phyloP scores from a whole-genome alignment of 1,140 invertebrate species.

The Drosophila teissieri region DNA sequence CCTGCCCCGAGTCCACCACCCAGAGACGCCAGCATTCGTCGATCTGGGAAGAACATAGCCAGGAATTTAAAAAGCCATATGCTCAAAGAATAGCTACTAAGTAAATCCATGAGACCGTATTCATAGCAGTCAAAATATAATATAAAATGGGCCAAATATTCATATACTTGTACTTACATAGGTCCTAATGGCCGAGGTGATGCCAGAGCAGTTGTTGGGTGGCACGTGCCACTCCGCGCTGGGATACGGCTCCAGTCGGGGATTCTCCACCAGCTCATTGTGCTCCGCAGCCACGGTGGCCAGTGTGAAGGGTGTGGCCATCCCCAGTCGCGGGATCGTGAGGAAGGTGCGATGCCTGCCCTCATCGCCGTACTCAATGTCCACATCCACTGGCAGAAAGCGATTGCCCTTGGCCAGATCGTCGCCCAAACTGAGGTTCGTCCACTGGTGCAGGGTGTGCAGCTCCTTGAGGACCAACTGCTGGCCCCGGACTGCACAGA shows the following conservation, averaged over 20 bases:
- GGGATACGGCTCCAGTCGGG: constrained; percentile 86
- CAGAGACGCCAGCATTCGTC: constrained; percentile 88
- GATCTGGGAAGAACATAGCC: constrained; percentile 84
- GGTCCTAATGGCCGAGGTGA: constrained; percentile 86
- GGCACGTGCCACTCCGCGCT: constrained; percentile 85
- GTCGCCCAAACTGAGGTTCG: constrained; percentile 85
- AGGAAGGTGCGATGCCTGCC: constrained; percentile 87
- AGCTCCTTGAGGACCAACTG: constrained; percentile 59
- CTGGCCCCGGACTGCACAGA: constrained; percentile 27
- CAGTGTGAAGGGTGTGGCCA: constrained; percentile 88
- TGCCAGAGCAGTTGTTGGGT: constrained; percentile 85
- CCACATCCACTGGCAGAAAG: constrained; percentile 91
- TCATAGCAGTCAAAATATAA: no score
- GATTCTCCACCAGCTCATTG: constrained; percentile 61
- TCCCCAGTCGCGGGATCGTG: constrained; percentile 89
- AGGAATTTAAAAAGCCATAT: no score
- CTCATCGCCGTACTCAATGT: constrained; percentile 87
- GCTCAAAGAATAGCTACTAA: no score
- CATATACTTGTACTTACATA: constrained; percentile 50
- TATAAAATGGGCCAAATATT: no score
- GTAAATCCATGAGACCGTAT: no score
- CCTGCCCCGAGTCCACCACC: constrained; percentile 88
- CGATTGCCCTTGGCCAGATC: constrained; percentile 86
- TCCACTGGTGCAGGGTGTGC: constrained; percentile 85
- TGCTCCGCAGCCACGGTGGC: constrained; percentile 85